Base-by-base conservation (phyloP, 2,888 invertebrate genomes). In the Stenchaetothrips biformis region DNA sequence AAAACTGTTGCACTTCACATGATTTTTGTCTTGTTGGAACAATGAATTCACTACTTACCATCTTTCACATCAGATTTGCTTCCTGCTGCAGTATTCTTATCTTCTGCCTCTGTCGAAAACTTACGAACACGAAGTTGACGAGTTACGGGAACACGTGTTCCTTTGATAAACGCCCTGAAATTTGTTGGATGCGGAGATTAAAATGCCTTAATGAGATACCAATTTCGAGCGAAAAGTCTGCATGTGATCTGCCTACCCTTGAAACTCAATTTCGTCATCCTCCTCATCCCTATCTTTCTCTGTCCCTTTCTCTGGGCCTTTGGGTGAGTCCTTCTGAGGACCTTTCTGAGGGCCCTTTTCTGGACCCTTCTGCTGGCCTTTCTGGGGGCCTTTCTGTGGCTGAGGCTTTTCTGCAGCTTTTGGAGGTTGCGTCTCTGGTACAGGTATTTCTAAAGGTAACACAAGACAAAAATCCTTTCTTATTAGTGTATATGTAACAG, bases 181-280 rank as follows among this genome's bases (percentile, higher is more conserved):
- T 74, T 25, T 74, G 21, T 21, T 21, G 11, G 21, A 74, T 74
- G 37, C 37, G 37, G 37, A 37, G 4, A 37, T 37, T 37, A 37
- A 37, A 37, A 37, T 37, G 37, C 37, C 37, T 37, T 4, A 37
- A 37, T 1, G 37, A 4, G 37, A 37, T 2, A 37, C 37, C 37
- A 37, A 37, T 37, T 37, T 37, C n/a, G n/a, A 37, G 37, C 4
- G 37, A 37, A 37, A 37, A 37, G 2, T 37, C 2, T 37, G 37
- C 37, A 37, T 37, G 37, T 37, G 37, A 37, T 21, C 11, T 21
- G 7, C 67, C 7, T 74, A 74, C 67, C 67, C 67, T 74, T 74
- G 67, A 74, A 74, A 74, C 25, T 74, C 67, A 74, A 74, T 74
- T 74, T 74, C 67, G 25, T 74, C 67, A 74, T 74, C 67, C 7